Percentiles rank a stretch among this genome's conserved stretches.
These are phyloP conservation scores for Hystrix cristata DNA, from an alignment of 2,113 vertebrate genomes.

Conservation along the genomic window DNA sequence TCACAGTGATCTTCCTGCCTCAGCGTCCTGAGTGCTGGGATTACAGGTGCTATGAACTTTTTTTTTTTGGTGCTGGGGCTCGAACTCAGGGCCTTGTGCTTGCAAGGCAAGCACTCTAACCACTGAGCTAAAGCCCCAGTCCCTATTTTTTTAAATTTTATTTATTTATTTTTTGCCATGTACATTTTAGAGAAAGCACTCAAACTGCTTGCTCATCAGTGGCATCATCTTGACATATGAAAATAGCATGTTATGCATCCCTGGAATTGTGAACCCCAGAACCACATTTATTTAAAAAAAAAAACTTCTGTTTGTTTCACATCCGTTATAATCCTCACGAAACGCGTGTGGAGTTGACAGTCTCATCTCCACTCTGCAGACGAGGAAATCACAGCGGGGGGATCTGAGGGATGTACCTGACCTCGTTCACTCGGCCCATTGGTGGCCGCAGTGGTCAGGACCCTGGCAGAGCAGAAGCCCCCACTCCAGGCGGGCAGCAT, in stretches of 20 bases:
- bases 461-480: background rate
- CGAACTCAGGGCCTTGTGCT: no score
- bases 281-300: slow-evolving; percentile 2
- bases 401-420: background rate
- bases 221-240: background rate
- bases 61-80: no score
- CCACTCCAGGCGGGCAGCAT: background rate
- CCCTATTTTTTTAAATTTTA: no score
- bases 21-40: background rate
- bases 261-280: background rate
- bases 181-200: background rate
- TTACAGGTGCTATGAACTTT: background rate
- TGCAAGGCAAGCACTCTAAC: no score
- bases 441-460: background rate
- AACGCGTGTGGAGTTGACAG: background rate
- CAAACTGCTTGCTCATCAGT: background rate
- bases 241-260: background rate
- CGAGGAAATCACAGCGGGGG: background rate
- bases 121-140: no score
- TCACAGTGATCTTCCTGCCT: background rate
- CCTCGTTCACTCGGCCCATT: background rate
- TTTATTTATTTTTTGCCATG: no score
- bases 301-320: background rate
- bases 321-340: background rate
- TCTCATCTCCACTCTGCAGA: background rate